Evolutionary conservation across 1,140 invertebrate species (phyloP).

Genomic region (Limonius californicus): DNA sequence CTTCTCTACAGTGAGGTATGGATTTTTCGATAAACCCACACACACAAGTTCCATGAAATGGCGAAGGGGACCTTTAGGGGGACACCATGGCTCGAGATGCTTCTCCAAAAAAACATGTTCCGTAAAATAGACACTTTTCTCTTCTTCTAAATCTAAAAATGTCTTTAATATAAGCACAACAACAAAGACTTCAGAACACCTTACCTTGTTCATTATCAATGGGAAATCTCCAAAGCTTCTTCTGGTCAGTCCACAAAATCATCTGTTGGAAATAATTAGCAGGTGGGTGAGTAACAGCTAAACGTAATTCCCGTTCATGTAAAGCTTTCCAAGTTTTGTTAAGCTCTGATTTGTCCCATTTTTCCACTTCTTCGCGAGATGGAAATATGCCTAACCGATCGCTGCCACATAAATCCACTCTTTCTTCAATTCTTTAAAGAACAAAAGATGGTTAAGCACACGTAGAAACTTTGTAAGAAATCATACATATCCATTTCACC

Average conservation of each 20-base stretch:
- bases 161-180: too few species aligned
- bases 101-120: slow-evolving; percentile 92
- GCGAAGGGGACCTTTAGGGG: slow-evolving; percentile 79
- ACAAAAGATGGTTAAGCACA: too few species aligned
- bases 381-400: slow-evolving; percentile 60
- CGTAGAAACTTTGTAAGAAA: background rate
- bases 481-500: background rate
- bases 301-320: slow-evolving; percentile 60
- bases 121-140: slow-evolving; percentile 76
- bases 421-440: slow-evolving; percentile 25
- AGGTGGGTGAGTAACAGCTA: slow-evolving; percentile 66
- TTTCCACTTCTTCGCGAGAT: slow-evolving; percentile 27
- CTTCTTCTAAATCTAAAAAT: slow-evolving; percentile 72
- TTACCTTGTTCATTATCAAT: slow-evolving; percentile 98
- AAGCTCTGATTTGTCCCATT: slow-evolving; percentile 47
- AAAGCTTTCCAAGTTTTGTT: slow-evolving; percentile 67
- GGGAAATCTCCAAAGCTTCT: slow-evolving; percentile 95
- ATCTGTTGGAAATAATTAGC: slow-evolving; percentile 90
- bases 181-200: too few species aligned
- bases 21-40: slow-evolving; percentile 91
- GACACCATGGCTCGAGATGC: slow-evolving; percentile 84
- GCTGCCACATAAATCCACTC: slow-evolving; percentile 55
- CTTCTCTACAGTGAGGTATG: slow-evolving; percentile 81
- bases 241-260: slow-evolving; percentile 90
- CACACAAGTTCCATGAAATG: slow-evolving; percentile 98